Base-by-base conservation (phyloP, 2,888 invertebrate species). In the Tetragnatha montana region DNA sequence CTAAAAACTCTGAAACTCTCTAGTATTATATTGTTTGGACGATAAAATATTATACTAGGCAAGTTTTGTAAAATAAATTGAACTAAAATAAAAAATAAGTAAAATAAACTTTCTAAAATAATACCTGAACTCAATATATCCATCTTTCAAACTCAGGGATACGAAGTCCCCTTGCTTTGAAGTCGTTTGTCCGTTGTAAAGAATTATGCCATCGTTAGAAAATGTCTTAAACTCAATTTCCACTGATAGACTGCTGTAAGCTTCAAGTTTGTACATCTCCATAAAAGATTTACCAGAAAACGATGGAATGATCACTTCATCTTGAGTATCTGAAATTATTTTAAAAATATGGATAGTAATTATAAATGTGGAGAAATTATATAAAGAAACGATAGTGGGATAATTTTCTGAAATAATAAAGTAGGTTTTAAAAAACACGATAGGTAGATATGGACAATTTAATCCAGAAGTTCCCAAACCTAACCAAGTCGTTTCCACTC, bases 91-190 rank as follows among this genome's bases (percentile, higher is more conserved):
- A 73, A 0, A 12, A 17, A 71, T 21, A n/a, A n/a, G 0, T 17
- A 47, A 76, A 76, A 76, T 76, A 49, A 6, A 17, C 14, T 74
- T 8, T 22, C 6, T 76, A 14, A 6, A 12, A 19, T 17, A 8
- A 6, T 87, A 92, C 92, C 92, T 90, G 84, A 92, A 93, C 90
- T 93, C 93, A 8, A 93, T 93, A 93, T 92, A 95, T 94, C 97
- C 97, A 94, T 96, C 96, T 92, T 97, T 95, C 92, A 98, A 94
- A 88, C 97, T 96, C 84, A 97, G 94, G 47, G 97, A 96, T 92
- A 97, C 95, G 94, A 96, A 97, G 94, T 97, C 97, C 84, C 97
- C 97, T 47, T 96, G 95, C 17, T 97, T 97, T 93, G 97, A 96
- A 91, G 94, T 94, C 93, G 96, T 96, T 94, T 97, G 97, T 93